These are phyloP conservation scores for Helicorthomorpha holstii DNA, from an alignment of 1,140 invertebrate genomes.

Conservation along the genomic window DNA sequence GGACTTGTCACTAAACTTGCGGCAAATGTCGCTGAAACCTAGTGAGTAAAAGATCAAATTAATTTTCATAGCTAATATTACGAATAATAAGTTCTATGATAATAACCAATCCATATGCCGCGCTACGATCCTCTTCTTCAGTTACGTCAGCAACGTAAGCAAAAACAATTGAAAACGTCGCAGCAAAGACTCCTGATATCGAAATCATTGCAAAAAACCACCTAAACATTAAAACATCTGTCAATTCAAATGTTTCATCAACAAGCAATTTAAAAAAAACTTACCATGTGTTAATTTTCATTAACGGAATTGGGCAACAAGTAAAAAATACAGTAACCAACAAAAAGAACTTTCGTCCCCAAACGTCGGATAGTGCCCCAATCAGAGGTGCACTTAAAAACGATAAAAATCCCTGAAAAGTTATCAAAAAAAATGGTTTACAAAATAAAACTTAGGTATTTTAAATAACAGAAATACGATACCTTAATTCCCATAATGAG, in stretches of 20 bases:
- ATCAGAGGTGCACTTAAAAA: slow-evolving; percentile 93
- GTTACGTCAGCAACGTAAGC: slow-evolving; percentile 99
- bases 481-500: slow-evolving; percentile 93
- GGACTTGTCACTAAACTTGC: slow-evolving; percentile 94
- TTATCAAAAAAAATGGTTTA: background rate
- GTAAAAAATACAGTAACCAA: slow-evolving; percentile 98
- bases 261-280: slow-evolving; percentile 5
- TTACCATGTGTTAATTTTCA: slow-evolving; percentile 94
- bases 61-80: background rate
- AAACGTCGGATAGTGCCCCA: slow-evolving; percentile 91
- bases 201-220: slow-evolving; percentile 99
- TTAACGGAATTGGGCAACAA: slow-evolving; percentile 94
- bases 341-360: slow-evolving; percentile 95
- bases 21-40: slow-evolving; percentile 94
- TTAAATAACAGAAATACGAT: slow-evolving; percentile 1
- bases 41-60: slow-evolving; percentile 2
- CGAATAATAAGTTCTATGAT: slow-evolving; percentile 1
- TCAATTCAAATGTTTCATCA: background rate
- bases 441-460: slow-evolving; percentile 4
- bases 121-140: slow-evolving; percentile 82
- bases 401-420: slow-evolving; percentile 74
- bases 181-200: slow-evolving; percentile 94
- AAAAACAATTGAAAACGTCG: slow-evolving; percentile 97
- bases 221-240: slow-evolving; percentile 26
- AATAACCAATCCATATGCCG: slow-evolving; percentile 85